phyloP scores from a whole-genome alignment of 2,797 vertebrate genomes.

The Parauchenoglanis punctatus region DNA sequence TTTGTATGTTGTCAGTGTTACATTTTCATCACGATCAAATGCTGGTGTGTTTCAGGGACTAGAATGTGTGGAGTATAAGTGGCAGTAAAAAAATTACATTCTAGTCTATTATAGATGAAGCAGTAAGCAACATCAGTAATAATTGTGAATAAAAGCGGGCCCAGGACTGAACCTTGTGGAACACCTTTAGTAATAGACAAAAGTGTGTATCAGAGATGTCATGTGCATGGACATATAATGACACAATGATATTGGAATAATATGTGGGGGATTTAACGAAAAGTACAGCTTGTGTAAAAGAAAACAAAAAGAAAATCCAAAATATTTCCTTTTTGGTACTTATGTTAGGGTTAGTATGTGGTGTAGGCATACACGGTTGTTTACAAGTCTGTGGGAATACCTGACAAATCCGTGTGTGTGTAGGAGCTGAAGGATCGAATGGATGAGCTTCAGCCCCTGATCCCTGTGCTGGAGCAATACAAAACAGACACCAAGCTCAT shows the following conservation, averaged over 20 bases:
- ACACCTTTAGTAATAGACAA: neutral
- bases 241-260: neutral
- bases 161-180: neutral
- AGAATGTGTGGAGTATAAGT: neutral
- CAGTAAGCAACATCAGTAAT: neutral
- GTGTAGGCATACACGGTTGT: neutral
- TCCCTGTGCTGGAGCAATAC: conserved; percentile 97
- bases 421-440: conserved; percentile 97
- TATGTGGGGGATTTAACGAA: neutral
- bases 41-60: neutral
- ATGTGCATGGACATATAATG: neutral
- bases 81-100: neutral
- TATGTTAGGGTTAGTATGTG: neutral
- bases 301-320: neutral
- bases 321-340: neutral
- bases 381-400: neutral
- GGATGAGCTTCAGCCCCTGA: conserved; percentile 93
- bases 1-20: neutral
- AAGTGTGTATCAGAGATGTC: neutral
- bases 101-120: neutral
- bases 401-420: conserved; percentile 17
- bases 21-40: neutral
- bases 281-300: neutral
- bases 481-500: conserved; percentile 95
- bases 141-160: neutral